Base-by-base conservation (phyloP, 2,797 vertebrate genomes). In the Spheniscus humboldti region DNA sequence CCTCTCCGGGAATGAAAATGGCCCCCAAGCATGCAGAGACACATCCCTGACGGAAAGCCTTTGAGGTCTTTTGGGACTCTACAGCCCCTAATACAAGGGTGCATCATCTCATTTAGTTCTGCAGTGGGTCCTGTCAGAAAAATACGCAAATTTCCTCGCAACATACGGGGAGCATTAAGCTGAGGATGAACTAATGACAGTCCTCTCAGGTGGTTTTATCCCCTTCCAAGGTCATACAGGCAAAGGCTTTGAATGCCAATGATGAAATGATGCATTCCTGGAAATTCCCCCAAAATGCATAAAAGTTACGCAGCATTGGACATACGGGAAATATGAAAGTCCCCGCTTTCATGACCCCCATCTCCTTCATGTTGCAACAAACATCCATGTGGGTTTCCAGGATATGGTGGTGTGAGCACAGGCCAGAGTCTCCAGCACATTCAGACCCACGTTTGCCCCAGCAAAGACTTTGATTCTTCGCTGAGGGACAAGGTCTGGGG, bases 241-340 rank as follows among this genome's bases (percentile, higher is more conserved):
- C 39, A 88, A 82, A 71, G 59, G 41, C 43, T 76, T 82, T 13
- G 13, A 75, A 78, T 78, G 25, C 22, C 39, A 66, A 10, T 56
- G 63, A 73, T 39, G 28, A 95, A 93, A n/a, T 52, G 10, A 87
- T 67, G 73, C 63, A 14, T 50, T 92, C 69, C 77, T 88, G 64
- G 56, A 37, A 83, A 88, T 69, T 69, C 12, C 31, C 25, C 14
- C 27, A 2, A 48, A 92, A 63, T 22, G 48, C n/a, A 23, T 18
- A 41, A 37, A 45, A 56, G 28, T 23, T 78, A 41, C 0, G 5
- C n/a, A 53, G n/a, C 19, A 25, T 5, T 50, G 55, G 56, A 66
- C 33, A 28, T 8, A 52, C 0, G 3, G 43, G n/a, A 68, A 79
- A 31, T 66, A 63, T 0, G 9, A 66, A 88, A 33, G 18, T 10